These are phyloP conservation scores for Drusus annulatus DNA, from an alignment of 1,140 invertebrate genomes.

Conservation along the genomic window DNA sequence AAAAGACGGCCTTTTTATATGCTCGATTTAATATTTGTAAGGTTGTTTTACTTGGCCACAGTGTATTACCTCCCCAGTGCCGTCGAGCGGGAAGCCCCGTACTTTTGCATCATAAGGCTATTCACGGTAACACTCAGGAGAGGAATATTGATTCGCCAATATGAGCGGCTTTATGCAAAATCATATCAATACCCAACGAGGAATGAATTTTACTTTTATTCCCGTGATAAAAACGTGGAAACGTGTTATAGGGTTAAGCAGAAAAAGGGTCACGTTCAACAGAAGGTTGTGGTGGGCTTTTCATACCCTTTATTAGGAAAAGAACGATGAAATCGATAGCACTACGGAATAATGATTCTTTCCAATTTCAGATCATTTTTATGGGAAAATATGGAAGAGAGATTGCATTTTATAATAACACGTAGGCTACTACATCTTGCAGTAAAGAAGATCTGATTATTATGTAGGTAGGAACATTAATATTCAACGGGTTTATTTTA, in stretches of 20 bases:
- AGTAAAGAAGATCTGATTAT: too few species aligned
- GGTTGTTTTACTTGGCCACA: too few species aligned
- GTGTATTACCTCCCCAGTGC: too few species aligned
- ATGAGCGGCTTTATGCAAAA: slow-evolving; percentile 28
- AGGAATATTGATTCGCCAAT: slow-evolving; percentile 32
- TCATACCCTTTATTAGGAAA: neutral
- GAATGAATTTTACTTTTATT: slow-evolving; percentile 36
- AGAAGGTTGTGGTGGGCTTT: neutral
- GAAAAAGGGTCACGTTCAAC: neutral
- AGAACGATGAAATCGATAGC: neutral
- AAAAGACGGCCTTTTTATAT: too few species aligned
- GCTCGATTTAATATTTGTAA: too few species aligned
- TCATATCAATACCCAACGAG: slow-evolving; percentile 31
- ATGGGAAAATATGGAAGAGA: too few species aligned
- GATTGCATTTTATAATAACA: too few species aligned
- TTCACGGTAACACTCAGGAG: neutral
- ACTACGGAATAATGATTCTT: neutral
- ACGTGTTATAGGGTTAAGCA: neutral
- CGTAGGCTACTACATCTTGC: too few species aligned
- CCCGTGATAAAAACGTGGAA: slow-evolving; percentile 8
- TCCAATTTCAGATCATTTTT: too few species aligned
- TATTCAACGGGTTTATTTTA: too few species aligned
- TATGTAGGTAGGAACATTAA: too few species aligned
- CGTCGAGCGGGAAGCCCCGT: too few species aligned
- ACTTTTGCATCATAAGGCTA: neutral